Base-by-base conservation (phyloP, 2,113 vertebrate species). In the Ivindomyrus marchei region DNA sequence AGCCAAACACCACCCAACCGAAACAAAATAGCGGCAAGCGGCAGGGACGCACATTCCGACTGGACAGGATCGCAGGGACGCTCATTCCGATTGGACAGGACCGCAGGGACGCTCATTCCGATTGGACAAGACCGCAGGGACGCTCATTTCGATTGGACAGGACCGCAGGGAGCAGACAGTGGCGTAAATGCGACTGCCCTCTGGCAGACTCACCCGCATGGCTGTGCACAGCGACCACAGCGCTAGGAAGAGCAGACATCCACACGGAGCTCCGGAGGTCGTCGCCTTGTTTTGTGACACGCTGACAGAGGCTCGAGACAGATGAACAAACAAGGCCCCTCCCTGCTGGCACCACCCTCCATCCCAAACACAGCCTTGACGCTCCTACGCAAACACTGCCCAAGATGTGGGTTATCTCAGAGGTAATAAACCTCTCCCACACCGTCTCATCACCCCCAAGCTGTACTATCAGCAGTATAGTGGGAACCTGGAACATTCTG, bases 301-400 rank as follows among this genome's bases (percentile, higher is more conserved):
- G 4, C 31, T 42, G 36, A 80, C 74, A 21, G 36, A 7, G 74
- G 36, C 74, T 15, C 1, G 15, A 42, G 74, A 27, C 83, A 85
- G 83, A 85, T 85, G 83, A 85, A 85, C 83, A 85, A 85, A 85
- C 83, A 85, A 46, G 42, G 83, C 39, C 46, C 21, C 46, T 85
- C 83, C 83, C 46, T 27, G 46, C n/a, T 4, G 62, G 10, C 27
- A 24, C 45, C 83, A 10, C 0, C 83, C 46, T 6, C 83, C 45
- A n/a, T 15, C 45, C 83, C 83, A 46, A 49, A 47, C 83, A 42
- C 36, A 49, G 83, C 83, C 83, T n/a, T 24, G 83, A 49, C 21
- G 3, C 83, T 85, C 83, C 10, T 46, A 49, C 3, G 4, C 83
- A 49, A 47, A 85, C 83, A 11, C 3, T 9, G 46, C 24, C 42